Evolutionary conservation across 2,797 vertebrate genomes (phyloP).

Genomic region (Gymnoscopelus microlampas): DNA sequence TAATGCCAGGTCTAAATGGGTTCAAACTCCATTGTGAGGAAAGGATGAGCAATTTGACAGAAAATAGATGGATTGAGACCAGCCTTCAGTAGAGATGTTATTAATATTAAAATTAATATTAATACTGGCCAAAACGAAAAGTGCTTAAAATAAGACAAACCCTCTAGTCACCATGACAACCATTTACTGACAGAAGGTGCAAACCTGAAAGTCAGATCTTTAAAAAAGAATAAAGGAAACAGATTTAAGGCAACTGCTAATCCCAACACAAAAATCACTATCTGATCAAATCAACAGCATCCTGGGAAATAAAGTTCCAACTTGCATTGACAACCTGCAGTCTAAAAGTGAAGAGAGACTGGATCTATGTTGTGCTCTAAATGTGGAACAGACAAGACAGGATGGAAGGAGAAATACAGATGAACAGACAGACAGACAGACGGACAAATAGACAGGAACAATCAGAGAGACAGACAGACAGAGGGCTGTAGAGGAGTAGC

Average conservation of each 20-base stretch:
- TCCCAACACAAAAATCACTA: constrained; percentile 66
- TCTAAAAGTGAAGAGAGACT: constrained; percentile 60
- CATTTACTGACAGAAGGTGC: constrained; percentile 2
- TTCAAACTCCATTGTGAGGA: constrained; percentile 1
- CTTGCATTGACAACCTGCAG: constrained; percentile 68
- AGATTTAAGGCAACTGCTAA: constrained; percentile 82
- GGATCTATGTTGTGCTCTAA: constrained; percentile 41
- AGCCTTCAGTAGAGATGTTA: neutral
- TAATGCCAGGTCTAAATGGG: no score
- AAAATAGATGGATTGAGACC: constrained; percentile 7
- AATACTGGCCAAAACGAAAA: constrained; percentile 78
- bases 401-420: constrained; percentile 13
- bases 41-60: constrained; percentile 24
- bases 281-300: constrained; percentile 52
- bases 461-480: constrained; percentile 12
- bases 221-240: constrained; percentile 29
- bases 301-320: constrained; percentile 53
- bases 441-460: neutral
- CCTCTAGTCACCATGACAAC: constrained; percentile 17
- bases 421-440: neutral
- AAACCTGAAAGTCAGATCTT: constrained; percentile 8
- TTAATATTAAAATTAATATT: constrained; percentile 33
- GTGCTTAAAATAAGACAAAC: constrained; percentile 64
- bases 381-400: neutral
- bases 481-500: constrained; percentile 6